Evolutionary conservation across 2,797 vertebrate genomes (phyloP), one percentile per base, ranked within the genome.

Genomic region (Thaleichthys pacificus): DNA sequence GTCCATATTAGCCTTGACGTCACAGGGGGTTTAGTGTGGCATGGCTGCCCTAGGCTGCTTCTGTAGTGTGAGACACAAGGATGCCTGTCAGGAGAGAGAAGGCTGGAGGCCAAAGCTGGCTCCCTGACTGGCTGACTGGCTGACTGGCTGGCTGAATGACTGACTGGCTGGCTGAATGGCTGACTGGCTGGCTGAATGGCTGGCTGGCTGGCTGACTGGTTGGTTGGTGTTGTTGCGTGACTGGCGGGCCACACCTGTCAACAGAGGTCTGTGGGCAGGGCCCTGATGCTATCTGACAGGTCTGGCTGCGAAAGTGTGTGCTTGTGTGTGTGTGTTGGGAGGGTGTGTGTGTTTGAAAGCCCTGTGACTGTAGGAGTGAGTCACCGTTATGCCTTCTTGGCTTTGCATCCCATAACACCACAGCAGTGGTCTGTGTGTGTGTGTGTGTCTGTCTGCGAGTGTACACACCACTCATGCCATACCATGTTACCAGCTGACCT

Each of bases 181-280:
- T 17, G 51, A 4, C 26, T 22, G 60, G 26, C 3, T 26, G 51
- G 51, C 51, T 56, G 51, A 15, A 0, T 47, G 51, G 17, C 1
- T 56, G 51, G 1, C 9, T 42, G 51, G 7, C 17, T 56, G 51
- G 51, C 51, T 14, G 49, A 15, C 3, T 26, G 60, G 60, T 12
- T 85, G 69, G 79, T 76, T 90, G 77, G 66, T 63, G 60, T 56
- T 86, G 77, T 83, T 84, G 90, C 67, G 82, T 92, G 91, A 91
- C 89, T 89, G 89, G 88, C 67, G 85, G 89, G 85, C 84, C 89
- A 91, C 88, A 92, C 89, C 91, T 92, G 91, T 92, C 92, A 93
- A 75, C 82, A 83, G 77, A 69, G 72, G 83, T 91, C 86, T 72
- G 85, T 71, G 80, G 84, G 78, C 84, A 73, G 60, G 74, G 19